Evolutionary conservation across 2,797 vertebrate species (phyloP).

Genomic region (Triplophysa bombifrons): DNA sequence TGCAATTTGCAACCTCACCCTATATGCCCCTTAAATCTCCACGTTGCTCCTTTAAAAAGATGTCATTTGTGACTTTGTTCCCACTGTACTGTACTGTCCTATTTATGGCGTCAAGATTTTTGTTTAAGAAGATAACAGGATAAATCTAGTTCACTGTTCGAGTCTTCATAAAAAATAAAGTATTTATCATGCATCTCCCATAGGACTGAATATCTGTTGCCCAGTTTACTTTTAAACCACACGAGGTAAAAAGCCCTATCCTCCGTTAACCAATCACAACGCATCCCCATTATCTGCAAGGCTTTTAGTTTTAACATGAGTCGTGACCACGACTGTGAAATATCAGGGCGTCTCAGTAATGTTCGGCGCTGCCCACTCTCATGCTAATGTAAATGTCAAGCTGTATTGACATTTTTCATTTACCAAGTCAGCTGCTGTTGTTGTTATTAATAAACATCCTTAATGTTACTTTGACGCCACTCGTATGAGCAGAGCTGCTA

Average conservation of each 20-base stretch:
- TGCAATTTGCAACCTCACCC: no score
- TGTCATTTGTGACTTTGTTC: no score
- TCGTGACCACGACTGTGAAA: slow-evolving; percentile 12
- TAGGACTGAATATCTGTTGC: not conserved
- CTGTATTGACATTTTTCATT: slow-evolving; percentile 21
- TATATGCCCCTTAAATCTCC: no score
- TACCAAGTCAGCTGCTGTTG: not conserved
- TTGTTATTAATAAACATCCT: slow-evolving; percentile 39
- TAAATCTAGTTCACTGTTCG: not conserved
- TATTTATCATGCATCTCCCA: not conserved
- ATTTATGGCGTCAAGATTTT: no score
- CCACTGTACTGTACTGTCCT: no score
- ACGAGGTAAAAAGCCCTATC: not conserved
- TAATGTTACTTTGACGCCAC: slow-evolving; percentile 3
- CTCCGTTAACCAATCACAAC: not conserved
- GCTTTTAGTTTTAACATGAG: not conserved
- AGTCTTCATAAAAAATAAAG: not conserved
- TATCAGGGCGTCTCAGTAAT: slow-evolving; percentile 3
- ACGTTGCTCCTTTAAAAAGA: no score
- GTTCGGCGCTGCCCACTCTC: not conserved
- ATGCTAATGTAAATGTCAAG: slow-evolving; percentile 25
- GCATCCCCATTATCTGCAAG: not conserved
- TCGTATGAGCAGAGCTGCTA: not conserved
- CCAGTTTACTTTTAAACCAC: not conserved
- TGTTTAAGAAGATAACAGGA: not conserved